These are phyloP conservation scores for Drosophila kuntzei DNA, from an alignment of 2,888 invertebrate species.

Conservation along the genomic window DNA sequence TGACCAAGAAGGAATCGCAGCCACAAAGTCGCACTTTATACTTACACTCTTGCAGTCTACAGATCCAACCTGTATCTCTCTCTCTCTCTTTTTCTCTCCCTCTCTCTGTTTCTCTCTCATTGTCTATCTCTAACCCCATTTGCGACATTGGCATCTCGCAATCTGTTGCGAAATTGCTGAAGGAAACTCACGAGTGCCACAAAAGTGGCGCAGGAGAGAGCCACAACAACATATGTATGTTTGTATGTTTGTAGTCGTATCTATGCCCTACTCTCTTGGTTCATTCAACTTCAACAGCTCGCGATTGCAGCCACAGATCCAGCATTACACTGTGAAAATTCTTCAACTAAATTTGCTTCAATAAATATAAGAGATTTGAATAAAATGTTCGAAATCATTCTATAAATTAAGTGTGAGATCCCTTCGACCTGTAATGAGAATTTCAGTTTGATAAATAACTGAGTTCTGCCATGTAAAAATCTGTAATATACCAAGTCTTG, in stretches of 20 bases:
- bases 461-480: too few species aligned
- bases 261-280: constrained; percentile 74
- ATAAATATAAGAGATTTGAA: neutral
- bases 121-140: constrained; percentile 57
- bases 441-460: too few species aligned
- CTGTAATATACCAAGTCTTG: too few species aligned
- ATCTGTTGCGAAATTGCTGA: constrained; percentile 74
- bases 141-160: constrained; percentile 68
- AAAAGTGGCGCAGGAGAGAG: constrained; percentile 57
- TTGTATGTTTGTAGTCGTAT: too few species aligned
- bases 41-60: neutral
- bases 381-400: too few species aligned
- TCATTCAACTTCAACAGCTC: constrained; percentile 70
- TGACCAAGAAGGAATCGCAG: constrained; percentile 74
- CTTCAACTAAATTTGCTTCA: neutral
- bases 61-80: constrained; percentile 12
- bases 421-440: too few species aligned
- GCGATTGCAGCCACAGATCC: constrained; percentile 19
- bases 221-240: neutral
- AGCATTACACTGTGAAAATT: constrained; percentile 39
- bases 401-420: too few species aligned
- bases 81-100: neutral
- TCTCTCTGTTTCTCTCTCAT: neutral
- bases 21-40: constrained; percentile 8
- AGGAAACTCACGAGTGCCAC: constrained; percentile 79